Conservation (phyloP, 2,888 invertebrate genomes). For the Stenotaenia linearis region DNA sequence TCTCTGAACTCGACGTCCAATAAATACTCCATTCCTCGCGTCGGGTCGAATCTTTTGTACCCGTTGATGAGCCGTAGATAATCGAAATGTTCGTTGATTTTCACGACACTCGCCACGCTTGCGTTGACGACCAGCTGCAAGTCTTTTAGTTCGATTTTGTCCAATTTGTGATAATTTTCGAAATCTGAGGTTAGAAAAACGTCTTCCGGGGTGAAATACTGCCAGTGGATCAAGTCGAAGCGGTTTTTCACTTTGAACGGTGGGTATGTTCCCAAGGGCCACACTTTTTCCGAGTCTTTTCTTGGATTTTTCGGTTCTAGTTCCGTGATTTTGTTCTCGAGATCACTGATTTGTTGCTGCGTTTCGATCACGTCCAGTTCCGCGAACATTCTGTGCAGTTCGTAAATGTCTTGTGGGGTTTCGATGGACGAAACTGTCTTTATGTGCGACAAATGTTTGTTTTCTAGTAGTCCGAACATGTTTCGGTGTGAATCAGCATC, state of each 20-base stretch:
- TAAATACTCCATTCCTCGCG: slow-evolving; percentile 77
- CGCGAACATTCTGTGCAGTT: slow-evolving; percentile 66
- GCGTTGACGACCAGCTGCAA: slow-evolving; percentile 56
- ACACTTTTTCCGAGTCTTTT: slow-evolving; percentile 49
- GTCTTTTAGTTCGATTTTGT: slow-evolving; percentile 63
- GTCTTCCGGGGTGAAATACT: slow-evolving; percentile 77
- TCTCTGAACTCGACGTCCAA: slow-evolving; percentile 63
- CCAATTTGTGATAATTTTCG: slow-evolving; percentile 60
- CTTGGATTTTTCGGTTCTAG: slow-evolving; percentile 49
- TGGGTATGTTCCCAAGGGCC: slow-evolving; percentile 69
- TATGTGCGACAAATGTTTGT: neutral
- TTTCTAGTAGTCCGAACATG: neutral
- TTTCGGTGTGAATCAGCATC: neutral
- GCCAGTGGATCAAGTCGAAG: slow-evolving; percentile 80
- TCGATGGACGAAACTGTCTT: neutral
- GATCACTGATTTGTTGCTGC: slow-evolving; percentile 47
- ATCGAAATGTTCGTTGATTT: slow-evolving; percentile 53
- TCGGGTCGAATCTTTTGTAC: slow-evolving; percentile 72
- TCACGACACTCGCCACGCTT: slow-evolving; percentile 51
- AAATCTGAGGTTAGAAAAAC: slow-evolving; percentile 75
- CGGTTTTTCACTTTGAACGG: slow-evolving; percentile 63
- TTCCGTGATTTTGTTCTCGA: slow-evolving; percentile 48
- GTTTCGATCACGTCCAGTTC: slow-evolving; percentile 53
- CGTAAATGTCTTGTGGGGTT: slow-evolving; percentile 57
- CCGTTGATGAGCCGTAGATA: slow-evolving; percentile 60